Conservation (phyloP, 2,113 vertebrate genomes). For the Festucalex cinctus region DNA sequence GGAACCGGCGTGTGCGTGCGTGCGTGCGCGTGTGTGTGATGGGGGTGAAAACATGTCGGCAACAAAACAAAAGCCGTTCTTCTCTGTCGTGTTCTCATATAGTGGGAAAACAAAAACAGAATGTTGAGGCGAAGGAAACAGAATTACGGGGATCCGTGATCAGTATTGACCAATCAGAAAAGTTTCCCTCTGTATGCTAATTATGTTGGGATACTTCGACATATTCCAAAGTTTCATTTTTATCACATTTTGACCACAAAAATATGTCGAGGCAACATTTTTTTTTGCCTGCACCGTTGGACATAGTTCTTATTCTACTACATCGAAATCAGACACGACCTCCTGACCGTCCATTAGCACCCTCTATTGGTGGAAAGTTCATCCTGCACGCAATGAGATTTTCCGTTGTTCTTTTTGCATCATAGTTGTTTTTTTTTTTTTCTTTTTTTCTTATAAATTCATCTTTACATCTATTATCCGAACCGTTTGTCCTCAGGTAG, state of each 20-base stretch:
- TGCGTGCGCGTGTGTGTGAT: conserved; percentile 36
- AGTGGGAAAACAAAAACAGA: conserved; percentile 26
- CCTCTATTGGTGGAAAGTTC: no score
- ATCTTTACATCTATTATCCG: no score
- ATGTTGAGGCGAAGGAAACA: conserved; percentile 47
- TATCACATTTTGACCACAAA: background rate
- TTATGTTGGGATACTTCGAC: background rate
- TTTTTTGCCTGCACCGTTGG: no score
- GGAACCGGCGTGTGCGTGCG: conserved; percentile 29
- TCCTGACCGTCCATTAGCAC: no score
- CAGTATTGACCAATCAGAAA: conserved; percentile 47
- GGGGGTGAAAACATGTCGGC: conserved; percentile 56
- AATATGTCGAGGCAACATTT: no score
- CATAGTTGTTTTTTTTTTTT: no score
- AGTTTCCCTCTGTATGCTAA: conserved; percentile 32
- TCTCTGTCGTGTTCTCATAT: conserved; percentile 52
- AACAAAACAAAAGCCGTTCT: conserved; percentile 75
- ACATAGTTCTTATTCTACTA: no score
- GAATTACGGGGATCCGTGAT: conserved; percentile 62
- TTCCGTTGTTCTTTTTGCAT: no score
- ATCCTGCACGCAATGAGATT: no score
- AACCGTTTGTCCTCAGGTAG: no score
- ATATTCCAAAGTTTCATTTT: background rate
- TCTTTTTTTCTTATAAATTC: no score
- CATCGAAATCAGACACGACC: no score